phyloP scores from a whole-genome alignment of 1,140 invertebrate genomes.

The Homalodisca vitripennis region DNA sequence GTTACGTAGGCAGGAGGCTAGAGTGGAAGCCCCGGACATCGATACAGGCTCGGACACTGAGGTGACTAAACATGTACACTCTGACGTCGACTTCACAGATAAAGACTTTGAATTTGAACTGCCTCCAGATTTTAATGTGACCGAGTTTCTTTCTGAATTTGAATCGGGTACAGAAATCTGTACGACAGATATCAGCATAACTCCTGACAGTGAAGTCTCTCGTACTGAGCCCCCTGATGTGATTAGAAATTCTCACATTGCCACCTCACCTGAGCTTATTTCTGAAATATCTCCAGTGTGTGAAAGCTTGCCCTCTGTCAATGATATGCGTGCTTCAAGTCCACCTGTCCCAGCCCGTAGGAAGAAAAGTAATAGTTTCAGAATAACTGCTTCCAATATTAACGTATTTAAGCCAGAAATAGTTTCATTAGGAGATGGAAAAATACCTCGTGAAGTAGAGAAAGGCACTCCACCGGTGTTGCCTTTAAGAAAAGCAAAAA shows the following conservation, averaged over 20 bases:
- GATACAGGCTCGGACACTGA: slow-evolving; percentile 74
- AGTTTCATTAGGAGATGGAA: not conserved
- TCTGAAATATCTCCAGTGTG: not conserved
- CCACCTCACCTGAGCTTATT: slow-evolving; percentile 1
- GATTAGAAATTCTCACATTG: not conserved
- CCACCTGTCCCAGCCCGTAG: slow-evolving; percentile 10
- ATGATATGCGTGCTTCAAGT: not conserved
- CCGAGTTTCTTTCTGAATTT: too few relatives aligned
- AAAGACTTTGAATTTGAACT: too few relatives aligned
- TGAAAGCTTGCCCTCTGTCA: too few relatives aligned
- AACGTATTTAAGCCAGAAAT: not conserved
- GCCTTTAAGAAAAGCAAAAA: not conserved
- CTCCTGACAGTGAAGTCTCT: not conserved
- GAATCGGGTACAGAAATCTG: too few relatives aligned
- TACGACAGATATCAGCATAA: not conserved
- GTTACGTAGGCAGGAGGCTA: slow-evolving; percentile 64
- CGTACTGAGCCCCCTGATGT: not conserved
- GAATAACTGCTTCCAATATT: not conserved
- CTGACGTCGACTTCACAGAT: too few relatives aligned
- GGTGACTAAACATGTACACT: slow-evolving; percentile 54
- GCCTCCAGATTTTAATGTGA: too few relatives aligned
- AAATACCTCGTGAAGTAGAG: too few relatives aligned
- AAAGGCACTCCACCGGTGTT: not conserved
- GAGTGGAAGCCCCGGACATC: slow-evolving; percentile 60
- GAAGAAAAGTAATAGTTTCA: not conserved